Conservation (phyloP, 2,113 vertebrate species). For the Hippocampus abdominalis region DNA sequence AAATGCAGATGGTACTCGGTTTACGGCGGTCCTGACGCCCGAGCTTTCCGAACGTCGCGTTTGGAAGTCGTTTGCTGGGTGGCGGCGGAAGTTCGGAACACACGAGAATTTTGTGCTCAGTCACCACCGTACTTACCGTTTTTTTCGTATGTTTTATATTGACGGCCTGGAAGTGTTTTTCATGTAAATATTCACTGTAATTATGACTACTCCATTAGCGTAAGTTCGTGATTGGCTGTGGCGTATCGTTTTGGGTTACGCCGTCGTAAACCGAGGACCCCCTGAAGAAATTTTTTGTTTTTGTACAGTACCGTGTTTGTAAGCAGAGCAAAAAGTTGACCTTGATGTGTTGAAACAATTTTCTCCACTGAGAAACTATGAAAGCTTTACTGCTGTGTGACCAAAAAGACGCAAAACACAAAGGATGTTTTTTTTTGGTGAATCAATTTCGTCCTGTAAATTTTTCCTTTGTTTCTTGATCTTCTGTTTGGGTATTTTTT, state of each 20-base stretch:
- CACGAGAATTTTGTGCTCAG: neutral
- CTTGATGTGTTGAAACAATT: conserved; percentile 36
- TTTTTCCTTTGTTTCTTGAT: conserved; percentile 31
- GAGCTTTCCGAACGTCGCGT: neutral
- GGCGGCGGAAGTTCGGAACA: too few relatives aligned
- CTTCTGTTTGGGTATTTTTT: conserved; percentile 12
- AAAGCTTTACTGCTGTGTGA: conserved; percentile 87
- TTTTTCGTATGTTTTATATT: neutral
- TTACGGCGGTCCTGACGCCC: neutral
- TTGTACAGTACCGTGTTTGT: conserved; percentile 1
- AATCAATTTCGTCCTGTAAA: conserved; percentile 38
- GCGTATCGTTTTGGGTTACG: neutral
- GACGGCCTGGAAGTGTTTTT: neutral
- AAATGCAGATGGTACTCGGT: neutral
- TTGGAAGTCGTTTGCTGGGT: too few relatives aligned
- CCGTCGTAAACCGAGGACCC: neutral
- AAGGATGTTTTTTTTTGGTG: conserved; percentile 42
- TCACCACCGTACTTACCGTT: neutral
- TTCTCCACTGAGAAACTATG: conserved; percentile 47
- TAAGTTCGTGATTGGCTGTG: neutral
- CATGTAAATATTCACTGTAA: neutral
- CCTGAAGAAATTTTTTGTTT: neutral
- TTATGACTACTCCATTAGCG: neutral
- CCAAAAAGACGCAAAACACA: conserved; percentile 67
- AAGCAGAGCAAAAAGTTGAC: conserved; percentile 41